Base-by-base conservation (phyloP, 2,888 invertebrate genomes). In the Brachypalpus laphriformis region DNA sequence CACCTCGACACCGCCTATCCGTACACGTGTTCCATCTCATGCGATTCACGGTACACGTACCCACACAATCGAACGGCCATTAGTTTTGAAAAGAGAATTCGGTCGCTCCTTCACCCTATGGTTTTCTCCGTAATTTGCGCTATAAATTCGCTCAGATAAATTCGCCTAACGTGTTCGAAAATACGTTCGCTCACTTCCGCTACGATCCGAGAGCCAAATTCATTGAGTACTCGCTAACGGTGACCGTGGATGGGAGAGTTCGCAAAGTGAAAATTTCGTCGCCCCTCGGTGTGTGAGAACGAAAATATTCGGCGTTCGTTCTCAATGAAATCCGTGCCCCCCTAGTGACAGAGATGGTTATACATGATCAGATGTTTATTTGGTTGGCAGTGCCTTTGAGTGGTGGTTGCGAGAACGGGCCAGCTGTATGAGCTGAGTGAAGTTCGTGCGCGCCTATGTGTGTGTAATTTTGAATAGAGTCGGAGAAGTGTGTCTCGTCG, bases 251-350 rank as follows among this genome's bases (percentile, higher is more conserved):
- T 54, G 42, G 40, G 5, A 31, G 40, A 63, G 40, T 74, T 83
- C 22, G 56, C 25, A 70, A 78, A 83, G 78, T 78, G 80, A 83
- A 85, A 85, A 81, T 81, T 85, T 76, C 40, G 25, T 80, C 70
- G 81, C 70, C 54, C 68, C 57, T 80, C n/a, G 51, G 85, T 85
- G 78, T 74, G 75, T 71, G 81, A 85, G 75, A 85, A 85, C 61
- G 81, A 85, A 85, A 81, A 85, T 85, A 85, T 81, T 76, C 85
- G 85, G 85, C 85, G 75, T 85, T 85, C 81, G 71, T 85, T 66
- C 74, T 85, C 85, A 81, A 81, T 81, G 85, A 81, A 85, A 76
- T 85, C 56, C 54, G 80, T 72, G 66, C 61, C 74, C 66, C 45
- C 66, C 28, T 14, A 47, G 20, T 71, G 71, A 85, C 75, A 85